Conservation (phyloP, 2,113 vertebrate genomes). For the Phodopus roborovskii region DNA sequence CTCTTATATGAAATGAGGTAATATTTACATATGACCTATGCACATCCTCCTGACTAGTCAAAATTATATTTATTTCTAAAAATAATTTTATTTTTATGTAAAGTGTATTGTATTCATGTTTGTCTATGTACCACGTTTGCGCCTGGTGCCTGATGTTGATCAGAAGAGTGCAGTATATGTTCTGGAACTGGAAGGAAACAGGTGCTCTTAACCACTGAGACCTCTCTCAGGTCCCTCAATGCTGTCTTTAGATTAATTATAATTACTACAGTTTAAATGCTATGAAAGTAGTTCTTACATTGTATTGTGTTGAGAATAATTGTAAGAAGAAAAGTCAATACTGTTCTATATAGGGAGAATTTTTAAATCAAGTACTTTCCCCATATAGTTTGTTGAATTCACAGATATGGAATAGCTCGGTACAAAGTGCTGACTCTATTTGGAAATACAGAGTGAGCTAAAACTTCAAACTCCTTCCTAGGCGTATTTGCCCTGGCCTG, state of each 20-base stretch:
- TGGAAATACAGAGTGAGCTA: conserved; percentile 1
- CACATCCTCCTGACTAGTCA: not conserved
- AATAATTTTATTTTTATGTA: not conserved
- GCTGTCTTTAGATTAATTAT: not conserved
- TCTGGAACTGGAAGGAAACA: not conserved
- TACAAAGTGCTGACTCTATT: not conserved
- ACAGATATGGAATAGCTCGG: not conserved
- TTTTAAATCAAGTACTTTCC: not conserved
- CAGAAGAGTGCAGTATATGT: not conserved
- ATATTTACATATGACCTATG: not conserved
- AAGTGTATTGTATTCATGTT: not conserved
- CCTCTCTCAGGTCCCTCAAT: not conserved
- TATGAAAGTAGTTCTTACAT: not conserved
- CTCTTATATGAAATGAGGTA: not conserved
- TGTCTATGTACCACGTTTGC: not conserved
- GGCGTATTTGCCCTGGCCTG: not conserved
- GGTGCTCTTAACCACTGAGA: not conserved
- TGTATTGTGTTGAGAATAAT: not conserved
- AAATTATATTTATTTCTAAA: not conserved
- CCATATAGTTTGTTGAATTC: not conserved
- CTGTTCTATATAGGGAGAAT: not conserved
- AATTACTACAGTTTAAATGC: not conserved
- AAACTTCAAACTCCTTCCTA: not conserved
- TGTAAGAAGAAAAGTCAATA: not conserved
- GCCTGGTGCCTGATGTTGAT: not conserved